Evolutionary conservation across 2,888 invertebrate genomes (phyloP), one percentile per base, ranked within the genome.

Genomic region (Fabriciana adippe): DNA sequence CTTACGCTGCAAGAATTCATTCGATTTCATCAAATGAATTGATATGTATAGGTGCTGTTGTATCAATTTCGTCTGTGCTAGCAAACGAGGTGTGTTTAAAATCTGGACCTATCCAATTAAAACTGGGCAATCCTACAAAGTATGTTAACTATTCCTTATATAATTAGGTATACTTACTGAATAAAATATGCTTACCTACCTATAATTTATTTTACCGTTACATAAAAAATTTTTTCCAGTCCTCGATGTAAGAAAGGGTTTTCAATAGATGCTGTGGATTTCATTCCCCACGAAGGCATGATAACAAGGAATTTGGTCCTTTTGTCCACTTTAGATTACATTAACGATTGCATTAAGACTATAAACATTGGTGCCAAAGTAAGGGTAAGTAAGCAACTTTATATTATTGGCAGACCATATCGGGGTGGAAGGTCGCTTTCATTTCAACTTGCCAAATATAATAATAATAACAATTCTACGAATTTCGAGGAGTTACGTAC

Each of bases 221-320:
- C 14, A 57, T 2, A 26, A 26, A 26, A 26, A 4, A 26, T 50
- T 65, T 62, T 26, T 88, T 87, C 69, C 81, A 92, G 92, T 21
- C 86, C 84, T 18, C 78, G 79, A 54, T 92, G 92, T 79, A 89
- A 85, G 75, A 90, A 88, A 79, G 87, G 88, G 11, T 89, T 90
- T 70, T 55, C 85, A 0, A 79, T 89, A 14, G 82, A 87, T 56
- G 70, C 76, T 3, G 76, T 83, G 13, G 84, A 88, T 61, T 72
- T 78, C 1, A 75, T 90, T 51, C 74, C 76, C 11, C 86, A 88
- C 64, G 82, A 85, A 2, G 87, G 85, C 3, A 78, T 80, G 0
- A 68, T 82, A 18, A 83, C 85, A 1, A 85, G 84, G 60, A 83
- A 79, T 35, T 73, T 92, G 50, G 86, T 86, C 2, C 75, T 90